Base-by-base conservation (phyloP, 2,113 vertebrate species). In the Crotalus tigris region DNA sequence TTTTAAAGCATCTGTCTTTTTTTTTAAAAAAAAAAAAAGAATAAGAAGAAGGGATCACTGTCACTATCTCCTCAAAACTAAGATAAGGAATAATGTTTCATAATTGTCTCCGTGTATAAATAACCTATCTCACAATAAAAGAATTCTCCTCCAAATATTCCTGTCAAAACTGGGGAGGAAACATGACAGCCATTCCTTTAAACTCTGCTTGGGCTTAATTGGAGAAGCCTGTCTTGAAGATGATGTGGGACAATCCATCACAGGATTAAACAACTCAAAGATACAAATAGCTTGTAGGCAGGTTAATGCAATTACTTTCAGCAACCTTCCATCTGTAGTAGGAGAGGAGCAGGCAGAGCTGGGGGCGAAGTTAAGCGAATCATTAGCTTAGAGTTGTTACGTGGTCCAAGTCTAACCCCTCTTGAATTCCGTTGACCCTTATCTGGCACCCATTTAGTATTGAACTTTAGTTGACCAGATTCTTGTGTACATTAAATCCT, bases 1-100 rank as follows among this genome's bases (percentile, higher is more conserved):
- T 97, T 94, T 87, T 95, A 96, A 96, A 96, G 58, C 94, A 64
- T 90, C 87, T 75, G 0, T 94, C 95, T 96, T 95, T 88, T 69
- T 33, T 44, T 39, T 39, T 2, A 39, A 39, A 39, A 44, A 5
- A 33, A 6, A 2, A 69, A 64, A 9, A 24, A 10, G 15, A 55
- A 59, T 23, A 59, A 51, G 9, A 51, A 51, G 44, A 93, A 39
- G 94, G 54, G 93, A 92, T 5, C 92, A 26, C 39, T 94, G 95
- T 94, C 95, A 89, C 92, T 91, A 2, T 44, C 89, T 92, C 87
- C 59, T 95, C 93, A 94, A 95, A 95, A 95, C 95, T 94, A 92
- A 95, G 91, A 94, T 89, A 91, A 95, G 94, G 93, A 95, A 94
- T 92, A 89, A 95, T 94, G 95, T 91, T 90, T 81, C n/a, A 96